Base-by-base conservation (phyloP, 2,888 invertebrate species). In the Therioaphis trifolii region DNA sequence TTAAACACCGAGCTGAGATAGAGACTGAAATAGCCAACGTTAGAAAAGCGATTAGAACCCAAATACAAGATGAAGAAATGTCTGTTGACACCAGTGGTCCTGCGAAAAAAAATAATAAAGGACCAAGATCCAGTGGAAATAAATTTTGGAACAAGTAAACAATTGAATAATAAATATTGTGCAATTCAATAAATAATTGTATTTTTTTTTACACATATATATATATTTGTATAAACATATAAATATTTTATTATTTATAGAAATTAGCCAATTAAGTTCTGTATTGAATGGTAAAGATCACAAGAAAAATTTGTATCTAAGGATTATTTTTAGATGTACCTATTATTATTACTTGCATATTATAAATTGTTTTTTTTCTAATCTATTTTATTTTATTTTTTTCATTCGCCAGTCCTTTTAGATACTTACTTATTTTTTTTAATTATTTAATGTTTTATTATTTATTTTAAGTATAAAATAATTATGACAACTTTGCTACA, bases 11-110 rank as follows among this genome's bases (percentile, higher is more conserved):
- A 87, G 93, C 94, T 85, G 92, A 92, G 85, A 93, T 97, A 87
- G 97, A 98, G 86, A 92, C 93, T 88, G 96, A 97, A 96, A 94
- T 96, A 86, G 88, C 92, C 15, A 95, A 93, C 88, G 94, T 97
- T 87, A 97, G 96, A 90, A 97, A 96, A 89, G 94, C 94, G 0
- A 89, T 97, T 55, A 96, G 96, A 88, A 92, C 93, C 35, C 96
- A 95, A 88, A 88, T 91, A 18, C 91, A 91, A 86, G 96, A 96
- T 87, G 93, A 92, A n/a, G 96, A 96, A 86, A 96, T 97, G 87
- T 93, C 93, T 21, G 95, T 95, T 88, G 92, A 94, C 27, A 82
- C 74, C 35, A 82, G 82, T 40, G 82, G 63, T 7, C 52, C 74
- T 12, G 29, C 52, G 24, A 93, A 93, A 7, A 95, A 94, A 80